Base-by-base conservation (phyloP, 2,888 invertebrate species). In the Leptarthrus brevirostris region DNA sequence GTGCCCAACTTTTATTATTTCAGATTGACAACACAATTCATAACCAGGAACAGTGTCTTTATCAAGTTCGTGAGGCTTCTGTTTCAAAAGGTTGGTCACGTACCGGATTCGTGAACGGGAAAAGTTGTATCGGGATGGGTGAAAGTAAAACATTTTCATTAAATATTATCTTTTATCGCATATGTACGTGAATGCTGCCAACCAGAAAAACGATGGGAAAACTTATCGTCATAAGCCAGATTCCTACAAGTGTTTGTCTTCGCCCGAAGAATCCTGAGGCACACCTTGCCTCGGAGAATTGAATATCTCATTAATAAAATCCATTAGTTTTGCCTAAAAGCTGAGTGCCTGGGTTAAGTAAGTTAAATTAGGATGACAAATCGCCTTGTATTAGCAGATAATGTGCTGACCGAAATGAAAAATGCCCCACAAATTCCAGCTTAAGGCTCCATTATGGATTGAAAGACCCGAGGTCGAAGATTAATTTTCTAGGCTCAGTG, bases 301-400 rank as follows among this genome's bases (percentile, higher is more conserved):
- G 34, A 69, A 69, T 69, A 16, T 69, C 30, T 30, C 69, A 69
- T 69, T 52, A 69, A 52, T 49, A 52, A 69, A 69, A 52, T 52
- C 69, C 64, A 34, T 69, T 52, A 52, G n/a, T 44, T 47, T 6
- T 0, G 22, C 44, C 6, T 6, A 10, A 26, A 61, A 30, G 16
- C 3, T 5, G 16, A n/a, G 20, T 44, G 22, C 20, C 16, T 12
- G 18, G 26, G 49, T 49, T 52, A 49, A 52, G 52, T 52, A 34
- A 52, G 69, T 69, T 49, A 69, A 49, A 52, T 69, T 52, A 52
- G 30, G 40, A 69, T 69, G 69, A 69, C 69, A 52, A 69, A 69
- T 69, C 52, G 52, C n/a, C 22, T 18, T 18, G 34, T 52, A 69
- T 69, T 69, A 52, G 18, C 52, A 69, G 69, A 69, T 69, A 69